A percentile compares a stretch with the other conserved stretches of the same genome.
Evolutionary conservation across 2,888 invertebrate genomes (phyloP).

Genomic region (Lucinisca nassula): DNA sequence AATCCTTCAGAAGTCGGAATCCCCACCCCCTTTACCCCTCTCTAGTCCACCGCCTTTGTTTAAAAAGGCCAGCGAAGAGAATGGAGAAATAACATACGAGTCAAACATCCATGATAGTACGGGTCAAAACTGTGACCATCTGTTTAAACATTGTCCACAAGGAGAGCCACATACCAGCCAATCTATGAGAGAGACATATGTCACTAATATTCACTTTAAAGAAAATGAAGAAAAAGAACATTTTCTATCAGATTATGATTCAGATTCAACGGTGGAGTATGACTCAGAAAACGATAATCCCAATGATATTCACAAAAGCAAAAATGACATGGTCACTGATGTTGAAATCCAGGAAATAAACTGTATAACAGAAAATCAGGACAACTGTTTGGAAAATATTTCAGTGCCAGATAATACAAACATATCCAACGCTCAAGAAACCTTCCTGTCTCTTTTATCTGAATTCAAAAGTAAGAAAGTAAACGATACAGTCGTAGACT

Average conservation of each 20-base stretch:
- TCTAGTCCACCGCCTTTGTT: conserved; percentile 21
- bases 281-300: not conserved
- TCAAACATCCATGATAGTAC: too few species aligned
- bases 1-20: too few species aligned
- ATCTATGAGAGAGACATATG: not conserved
- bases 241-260: not conserved
- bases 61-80: not conserved
- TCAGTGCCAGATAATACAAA: not conserved
- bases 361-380: not conserved
- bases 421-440: not conserved
- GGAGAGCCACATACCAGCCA: not conserved
- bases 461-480: not conserved
- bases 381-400: not conserved
- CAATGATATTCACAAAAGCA: too few species aligned
- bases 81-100: too few species aligned
- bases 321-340: not conserved
- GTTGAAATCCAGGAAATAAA: not conserved
- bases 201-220: not conserved
- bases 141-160: not conserved
- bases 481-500: not conserved
- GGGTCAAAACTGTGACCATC: too few species aligned
- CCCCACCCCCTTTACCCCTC: conserved; percentile 13
- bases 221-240: not conserved
- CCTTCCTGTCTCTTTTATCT: not conserved
- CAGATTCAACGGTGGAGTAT: not conserved